Base-by-base conservation (phyloP, 2,797 vertebrate species). In the Spondyliosoma cantharus region DNA sequence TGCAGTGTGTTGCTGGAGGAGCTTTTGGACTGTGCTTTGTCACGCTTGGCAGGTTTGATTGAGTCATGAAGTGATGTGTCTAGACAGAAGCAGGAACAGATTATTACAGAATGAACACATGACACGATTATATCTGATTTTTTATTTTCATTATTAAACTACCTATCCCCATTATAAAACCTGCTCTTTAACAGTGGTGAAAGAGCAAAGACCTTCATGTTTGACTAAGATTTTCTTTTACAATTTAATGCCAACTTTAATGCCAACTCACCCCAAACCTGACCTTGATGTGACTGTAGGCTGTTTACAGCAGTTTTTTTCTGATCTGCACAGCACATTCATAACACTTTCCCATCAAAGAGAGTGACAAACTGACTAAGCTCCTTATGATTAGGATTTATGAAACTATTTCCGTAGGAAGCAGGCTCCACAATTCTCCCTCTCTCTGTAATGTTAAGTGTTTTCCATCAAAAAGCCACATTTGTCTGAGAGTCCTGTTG, bases 381-480 rank as follows among this genome's bases (percentile, higher is more conserved):
- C 73, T 54, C 22, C 77, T 85, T 59, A 52, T 37, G 59, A 54
- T 27, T 45, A 70, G 43, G 61, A 81, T 75, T 82, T 80, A 80
- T 75, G 54, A 82, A 89, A 86, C 74, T 19, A 53, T 89, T 83
- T 78, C 85, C 83, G 78, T 82, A 81, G 89, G 86, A 86, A 17
- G 57, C 53, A 25, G 8, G 2, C 37, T 37, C 64, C 43, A 67
- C 83, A 86, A 58, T 74, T 50, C 4, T 53, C 19, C 32, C 49
- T 82, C 85, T 80, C 59, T 86, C 71, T 76, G 16, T 46, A 20
- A 19, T 70, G 56, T 42, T 37, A 63, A 80, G 65, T 29, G 63
- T 22, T 78, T 86, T 60, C 57, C 76, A 63, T 80, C 81, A 27
- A 86, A 88, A 85, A 78, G 67, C 57, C 68, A 22, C 59, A 43